Evolutionary conservation across 1,140 invertebrate species (phyloP), one percentile per base, ranked within the genome.

Genomic region (Helicoverpa armigera): DNA sequence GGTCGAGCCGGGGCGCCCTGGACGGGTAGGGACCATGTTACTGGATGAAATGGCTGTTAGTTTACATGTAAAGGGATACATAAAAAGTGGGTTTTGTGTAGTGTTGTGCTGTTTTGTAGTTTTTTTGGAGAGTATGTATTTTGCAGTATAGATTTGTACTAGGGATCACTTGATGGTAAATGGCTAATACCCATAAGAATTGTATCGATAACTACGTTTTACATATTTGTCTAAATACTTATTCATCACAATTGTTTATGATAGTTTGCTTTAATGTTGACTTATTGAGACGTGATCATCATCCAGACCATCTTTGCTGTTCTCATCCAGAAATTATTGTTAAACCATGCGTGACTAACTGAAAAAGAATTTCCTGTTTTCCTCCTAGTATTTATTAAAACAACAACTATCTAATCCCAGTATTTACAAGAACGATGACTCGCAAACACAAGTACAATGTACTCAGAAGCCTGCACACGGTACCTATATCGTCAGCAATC

Each of bases 1-100:
- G 95, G 90, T 97, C 96, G 84, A 96, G 89, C 88, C 95, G 95
- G 50, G 93, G 83, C 83, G 91, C 94, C 94, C 96, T 97, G 95
- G 87, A 95, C 83, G 79, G 90, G 88, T 85, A 83, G 61, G 77
- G 79, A 23, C 5, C 54, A 79, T 60, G 77, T 77, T 65, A 78
- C 4, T 78, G 65, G 76, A 69, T 78, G 60, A 67, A 35, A 63
- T 56, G 76, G 76, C 29, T 35, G 76, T 78, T 78, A 78, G 74
- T 65, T 43, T 56, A 43, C 70, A 58, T 3, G 23, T 3, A 23
- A 14, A 29, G 50, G 73, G 43, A 58, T 50, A 18, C 16, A 50
- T 50, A 48, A 2, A 48, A 35, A 50, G 43, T 48, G 35, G 12
- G n/a, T 29, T 5, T 67, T 35, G 35, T 18, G n/a, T 18, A 16